Evolutionary conservation across 2,888 invertebrate species (phyloP).

Genomic region (Reticulitermes lucifugus): DNA sequence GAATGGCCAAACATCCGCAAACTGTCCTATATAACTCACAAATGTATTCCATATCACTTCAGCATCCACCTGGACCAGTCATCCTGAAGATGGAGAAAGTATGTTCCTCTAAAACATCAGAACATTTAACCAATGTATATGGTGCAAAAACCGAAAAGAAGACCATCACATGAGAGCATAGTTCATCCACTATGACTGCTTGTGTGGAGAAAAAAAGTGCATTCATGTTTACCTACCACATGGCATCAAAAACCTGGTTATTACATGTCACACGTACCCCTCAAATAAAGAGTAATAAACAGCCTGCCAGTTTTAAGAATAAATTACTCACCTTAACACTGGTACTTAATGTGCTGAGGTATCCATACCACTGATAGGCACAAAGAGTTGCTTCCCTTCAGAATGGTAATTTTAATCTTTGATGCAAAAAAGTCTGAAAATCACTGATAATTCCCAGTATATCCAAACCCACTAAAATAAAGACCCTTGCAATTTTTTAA

Average conservation of each 20-base stretch:
- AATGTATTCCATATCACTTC: background rate
- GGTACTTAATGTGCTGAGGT: background rate
- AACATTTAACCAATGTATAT: background rate
- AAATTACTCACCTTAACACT: background rate
- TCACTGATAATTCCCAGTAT: background rate
- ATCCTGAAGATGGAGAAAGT: background rate
- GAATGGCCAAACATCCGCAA: too few species aligned
- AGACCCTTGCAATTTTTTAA: background rate
- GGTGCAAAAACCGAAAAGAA: background rate
- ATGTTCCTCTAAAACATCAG: background rate
- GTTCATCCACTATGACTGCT: background rate
- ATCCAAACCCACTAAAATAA: background rate
- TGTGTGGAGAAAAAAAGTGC: background rate
- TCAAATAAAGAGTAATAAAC: background rate
- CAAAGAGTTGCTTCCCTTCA: background rate
- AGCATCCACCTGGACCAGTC: too few species aligned
- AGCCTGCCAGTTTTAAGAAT: background rate
- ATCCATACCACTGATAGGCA: background rate
- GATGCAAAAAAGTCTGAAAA: background rate
- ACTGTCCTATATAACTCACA: too few species aligned
- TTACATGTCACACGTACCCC: background rate
- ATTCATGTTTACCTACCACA: background rate
- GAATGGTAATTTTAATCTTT: background rate
- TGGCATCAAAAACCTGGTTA: background rate
- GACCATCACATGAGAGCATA: too few species aligned